These are phyloP conservation scores for Hoplostethus atlanticus DNA, from an alignment of 2,797 vertebrate genomes.

Conservation along the genomic window DNA sequence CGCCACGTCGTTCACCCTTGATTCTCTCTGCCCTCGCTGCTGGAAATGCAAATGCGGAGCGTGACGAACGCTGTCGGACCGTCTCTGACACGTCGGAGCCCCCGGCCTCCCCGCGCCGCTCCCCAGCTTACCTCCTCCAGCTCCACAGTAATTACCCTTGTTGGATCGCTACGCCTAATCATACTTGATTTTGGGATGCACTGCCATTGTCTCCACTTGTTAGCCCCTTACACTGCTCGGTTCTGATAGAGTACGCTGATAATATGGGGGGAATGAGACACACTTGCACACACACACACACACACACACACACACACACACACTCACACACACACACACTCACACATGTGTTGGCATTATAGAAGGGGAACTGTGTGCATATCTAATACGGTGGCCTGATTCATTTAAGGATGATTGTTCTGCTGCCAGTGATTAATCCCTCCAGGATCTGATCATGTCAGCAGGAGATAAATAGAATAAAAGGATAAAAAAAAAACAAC, in stretches of 20 bases:
- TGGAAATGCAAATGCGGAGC: constrained; percentile 79
- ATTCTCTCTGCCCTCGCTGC: constrained; percentile 65
- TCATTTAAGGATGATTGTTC: constrained; percentile 79
- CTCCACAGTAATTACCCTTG: constrained; percentile 82
- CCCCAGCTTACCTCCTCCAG: constrained; percentile 72
- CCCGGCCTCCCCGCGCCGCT: constrained; percentile 58
- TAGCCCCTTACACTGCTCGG: constrained; percentile 73
- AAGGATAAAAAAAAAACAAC: constrained; percentile 51
- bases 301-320: constrained; percentile 8
- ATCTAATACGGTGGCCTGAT: constrained; percentile 71
- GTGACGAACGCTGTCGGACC: constrained; percentile 75
- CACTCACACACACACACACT: constrained; percentile 37
- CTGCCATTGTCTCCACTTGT: constrained; percentile 82
- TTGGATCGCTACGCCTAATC: constrained; percentile 84
- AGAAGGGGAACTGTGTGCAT: constrained; percentile 58
- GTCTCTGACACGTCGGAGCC: constrained; percentile 73
- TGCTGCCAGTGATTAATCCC: constrained; percentile 77
- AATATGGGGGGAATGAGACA: constrained; percentile 56
- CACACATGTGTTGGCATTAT: constrained; percentile 43
- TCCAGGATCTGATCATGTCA: constrained; percentile 70
- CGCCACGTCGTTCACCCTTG: constrained; percentile 70
- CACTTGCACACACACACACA: constrained; percentile 30
- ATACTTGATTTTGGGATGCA: constrained; percentile 84
- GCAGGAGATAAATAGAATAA: constrained; percentile 60
- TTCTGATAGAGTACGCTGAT: constrained; percentile 79